Percentiles rank a stretch among this genome's conserved stretches.
Evolutionary conservation across 2,113 vertebrate species (phyloP).

Genomic region (Nesoenas mayeri): DNA sequence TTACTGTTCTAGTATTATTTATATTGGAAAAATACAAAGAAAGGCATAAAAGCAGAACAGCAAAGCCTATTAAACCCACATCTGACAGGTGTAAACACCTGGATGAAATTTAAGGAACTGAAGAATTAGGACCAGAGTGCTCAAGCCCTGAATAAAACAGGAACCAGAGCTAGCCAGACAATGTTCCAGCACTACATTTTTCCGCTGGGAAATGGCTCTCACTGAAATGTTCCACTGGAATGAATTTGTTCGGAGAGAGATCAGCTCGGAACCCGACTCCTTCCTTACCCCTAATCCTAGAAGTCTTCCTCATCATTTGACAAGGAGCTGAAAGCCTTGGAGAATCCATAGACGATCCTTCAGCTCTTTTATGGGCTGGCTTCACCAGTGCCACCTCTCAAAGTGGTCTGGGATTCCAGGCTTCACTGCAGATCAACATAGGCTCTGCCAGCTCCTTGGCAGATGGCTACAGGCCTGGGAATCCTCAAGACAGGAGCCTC

Average conservation of each 20-base stretch:
- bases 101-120: background rate
- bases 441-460: background rate
- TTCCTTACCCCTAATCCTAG: background rate
- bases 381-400: background rate
- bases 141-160: slow-evolving; percentile 14
- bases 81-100: background rate
- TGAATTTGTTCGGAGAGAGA: background rate
- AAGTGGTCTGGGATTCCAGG: background rate
- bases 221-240: background rate
- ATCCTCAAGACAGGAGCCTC: background rate
- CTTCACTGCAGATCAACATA: background rate
- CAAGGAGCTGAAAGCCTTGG: background rate
- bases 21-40: background rate
- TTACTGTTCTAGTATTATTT: background rate
- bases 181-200: background rate
- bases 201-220: background rate
- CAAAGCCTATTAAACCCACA: background rate
- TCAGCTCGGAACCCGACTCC: background rate
- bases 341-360: background rate
- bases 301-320: background rate
- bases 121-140: background rate
- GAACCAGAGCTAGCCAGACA: background rate
- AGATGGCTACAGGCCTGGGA: background rate
- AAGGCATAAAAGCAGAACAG: background rate
- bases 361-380: background rate